Percentiles rank a stretch among this genome's conserved stretches.
These are phyloP conservation scores for Cetoscarus ocellatus DNA, from an alignment of 2,797 vertebrate genomes.

Conservation along the genomic window DNA sequence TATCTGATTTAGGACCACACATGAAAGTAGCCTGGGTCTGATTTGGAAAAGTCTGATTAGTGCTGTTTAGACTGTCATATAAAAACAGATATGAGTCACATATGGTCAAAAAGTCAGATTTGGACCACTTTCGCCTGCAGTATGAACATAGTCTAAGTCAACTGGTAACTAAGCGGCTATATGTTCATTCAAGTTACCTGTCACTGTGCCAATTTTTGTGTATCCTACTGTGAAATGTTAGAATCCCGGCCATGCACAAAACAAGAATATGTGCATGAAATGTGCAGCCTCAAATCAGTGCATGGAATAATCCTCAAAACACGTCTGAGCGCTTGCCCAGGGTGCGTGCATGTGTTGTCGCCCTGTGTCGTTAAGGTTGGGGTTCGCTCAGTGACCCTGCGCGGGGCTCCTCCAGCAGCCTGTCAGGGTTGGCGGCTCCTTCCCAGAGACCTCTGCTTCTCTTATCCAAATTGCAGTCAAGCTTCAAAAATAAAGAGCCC, in stretches of 20 bases:
- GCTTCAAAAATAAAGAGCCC: slow-evolving; percentile 87
- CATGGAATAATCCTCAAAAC: not conserved
- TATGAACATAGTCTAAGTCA: too few species aligned
- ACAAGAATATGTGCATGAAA: not conserved
- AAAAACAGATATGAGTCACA: too few species aligned
- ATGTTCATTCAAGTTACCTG: too few species aligned
- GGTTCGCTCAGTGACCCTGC: slow-evolving; percentile 66
- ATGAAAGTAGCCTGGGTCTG: too few species aligned
- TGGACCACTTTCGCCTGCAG: too few species aligned
- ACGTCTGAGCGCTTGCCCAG: not conserved
- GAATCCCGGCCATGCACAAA: slow-evolving; percentile 10
- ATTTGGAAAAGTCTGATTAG: too few species aligned
- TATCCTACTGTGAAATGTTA: too few species aligned
- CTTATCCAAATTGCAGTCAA: slow-evolving; percentile 84
- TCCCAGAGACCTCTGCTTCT: slow-evolving; percentile 74
- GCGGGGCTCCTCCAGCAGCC: slow-evolving; percentile 79
- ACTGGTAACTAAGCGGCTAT: too few species aligned
- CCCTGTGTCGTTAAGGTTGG: slow-evolving; percentile 35
- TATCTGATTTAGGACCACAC: too few species aligned
- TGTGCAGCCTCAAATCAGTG: not conserved
- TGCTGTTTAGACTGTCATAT: too few species aligned
- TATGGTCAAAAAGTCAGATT: too few species aligned
- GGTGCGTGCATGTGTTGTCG: slow-evolving; percentile 25
- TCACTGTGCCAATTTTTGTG: too few species aligned
- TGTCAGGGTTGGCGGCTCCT: slow-evolving; percentile 79